Evolutionary conservation across 2,797 vertebrate species (phyloP), one percentile per base, ranked within the genome.

Genomic region (Falco cherrug): DNA sequence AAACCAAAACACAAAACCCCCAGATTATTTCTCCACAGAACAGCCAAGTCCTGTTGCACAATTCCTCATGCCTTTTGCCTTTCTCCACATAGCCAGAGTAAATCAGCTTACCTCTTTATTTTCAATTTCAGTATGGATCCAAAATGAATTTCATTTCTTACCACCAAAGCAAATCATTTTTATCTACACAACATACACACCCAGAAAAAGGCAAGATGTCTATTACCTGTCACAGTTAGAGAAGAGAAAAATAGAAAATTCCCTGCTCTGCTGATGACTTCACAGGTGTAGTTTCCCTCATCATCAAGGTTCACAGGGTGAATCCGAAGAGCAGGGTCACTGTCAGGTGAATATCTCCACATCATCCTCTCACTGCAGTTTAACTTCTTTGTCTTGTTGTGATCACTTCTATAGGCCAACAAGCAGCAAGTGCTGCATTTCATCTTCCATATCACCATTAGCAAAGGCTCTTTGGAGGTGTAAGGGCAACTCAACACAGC

Each of bases 141-240:
- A 75, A 76, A 71, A 80, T 43, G 1, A 41, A 64, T n/a, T 63
- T 51, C 16, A 11, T 33, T 64, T 91, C 78, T 77, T 54, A 51
- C 41, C 29, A 54, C 13, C 17, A 63, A 47, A 65, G 47, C 33
- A 74, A 61, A 33, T 47, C 3, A 26, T 31, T 33, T 71, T 81
- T 74, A 51, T 70, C 16, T 63, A 3, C 18, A 17, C 7, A 41
- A 17, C 7, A 41, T 16, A 68, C 7, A 16, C 12, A 16, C 12
- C 19, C 47, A 33, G 28, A 25, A 60, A 35, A 20, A 35, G 59
- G 4, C 8, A 28, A 48, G 22, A 8, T 25, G 5, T 21, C 26
- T 59, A 92, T 97, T 97, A 98, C 97, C 97, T 89, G 74, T 67
- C 22, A 98, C 97, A 48, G 28, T 84, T 73, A 98, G 75, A 64